Percentiles rank a stretch among this genome's conserved stretches.
phyloP scores from a whole-genome alignment of 2,888 invertebrate species.

The Diarsia brunnea region DNA sequence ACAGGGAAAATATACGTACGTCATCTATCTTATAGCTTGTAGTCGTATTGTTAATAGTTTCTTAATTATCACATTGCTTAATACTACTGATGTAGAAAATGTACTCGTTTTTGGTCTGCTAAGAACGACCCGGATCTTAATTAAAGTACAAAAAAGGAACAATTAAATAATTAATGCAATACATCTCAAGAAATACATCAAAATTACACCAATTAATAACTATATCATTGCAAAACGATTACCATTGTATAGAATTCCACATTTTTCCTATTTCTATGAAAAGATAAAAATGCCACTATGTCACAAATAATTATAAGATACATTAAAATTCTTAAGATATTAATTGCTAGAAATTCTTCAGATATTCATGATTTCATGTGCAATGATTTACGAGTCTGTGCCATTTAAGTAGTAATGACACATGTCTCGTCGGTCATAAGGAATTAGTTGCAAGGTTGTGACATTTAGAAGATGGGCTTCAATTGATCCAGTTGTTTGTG shows the following conservation, averaged over 20 bases:
- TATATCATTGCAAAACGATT: constrained; percentile 29
- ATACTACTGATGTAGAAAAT: too few relatives aligned
- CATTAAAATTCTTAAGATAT: constrained; percentile 50
- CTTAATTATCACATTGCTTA: too few relatives aligned
- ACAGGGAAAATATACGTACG: too few relatives aligned
- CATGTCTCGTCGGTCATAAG: constrained; percentile 38
- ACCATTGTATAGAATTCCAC: constrained; percentile 35
- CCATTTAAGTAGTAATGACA: constrained; percentile 33
- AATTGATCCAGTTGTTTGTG: constrained; percentile 62
- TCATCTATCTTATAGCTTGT: too few relatives aligned
- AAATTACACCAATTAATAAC: constrained; percentile 28
- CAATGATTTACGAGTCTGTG: constrained; percentile 50
- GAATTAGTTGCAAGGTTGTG: constrained; percentile 55
- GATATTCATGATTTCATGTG: constrained; percentile 34
- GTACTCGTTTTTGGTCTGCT: too few relatives aligned
- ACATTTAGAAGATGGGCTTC: constrained; percentile 54
- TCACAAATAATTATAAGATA: constrained; percentile 26
- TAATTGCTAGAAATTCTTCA: constrained; percentile 39
- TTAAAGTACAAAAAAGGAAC: too few relatives aligned
- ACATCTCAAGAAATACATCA: not conserved
- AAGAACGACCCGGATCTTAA: too few relatives aligned
- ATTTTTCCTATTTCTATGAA: constrained; percentile 12
- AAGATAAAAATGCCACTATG: constrained; percentile 29
- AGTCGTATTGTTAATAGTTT: too few relatives aligned
- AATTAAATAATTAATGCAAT: too few relatives aligned